phyloP scores from a whole-genome alignment of 2,888 invertebrate species.

The Eristalinus aeneus region DNA sequence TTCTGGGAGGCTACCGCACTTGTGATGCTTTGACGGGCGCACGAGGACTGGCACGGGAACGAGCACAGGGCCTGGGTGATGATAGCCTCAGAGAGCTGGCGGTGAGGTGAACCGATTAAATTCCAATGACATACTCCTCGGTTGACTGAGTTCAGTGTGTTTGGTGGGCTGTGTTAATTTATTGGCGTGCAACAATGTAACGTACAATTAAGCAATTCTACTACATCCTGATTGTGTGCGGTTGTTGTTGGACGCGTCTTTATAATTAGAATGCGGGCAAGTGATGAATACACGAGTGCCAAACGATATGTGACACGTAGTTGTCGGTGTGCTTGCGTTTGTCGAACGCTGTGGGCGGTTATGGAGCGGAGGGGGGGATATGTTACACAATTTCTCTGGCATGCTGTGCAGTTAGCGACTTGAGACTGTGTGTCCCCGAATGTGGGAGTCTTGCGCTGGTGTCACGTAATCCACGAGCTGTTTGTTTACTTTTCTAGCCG shows the following conservation, averaged over 20 bases:
- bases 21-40: not conserved
- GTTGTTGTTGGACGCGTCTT: not conserved
- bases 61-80: not conserved
- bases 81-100: not conserved
- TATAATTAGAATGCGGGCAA: not conserved
- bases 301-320: not conserved
- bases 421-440: no score
- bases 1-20: not conserved
- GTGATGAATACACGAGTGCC: not conserved
- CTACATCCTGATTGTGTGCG: not conserved
- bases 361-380: no score
- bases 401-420: no score
- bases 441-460: no score
- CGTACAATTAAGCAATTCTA: slow-evolving; percentile 59
- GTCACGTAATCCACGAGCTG: no score
- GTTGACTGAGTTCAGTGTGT: not conserved
- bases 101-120: not conserved
- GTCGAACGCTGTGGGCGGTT: no score
- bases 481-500: no score
- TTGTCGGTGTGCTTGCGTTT: not conserved
- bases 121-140: not conserved
- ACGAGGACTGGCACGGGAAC: not conserved
- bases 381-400: no score
- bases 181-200: slow-evolving; percentile 58
- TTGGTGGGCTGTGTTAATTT: slow-evolving; percentile 25